phyloP scores from a whole-genome alignment of 2,113 vertebrate genomes.

The Tragelaphus strepsiceros region DNA sequence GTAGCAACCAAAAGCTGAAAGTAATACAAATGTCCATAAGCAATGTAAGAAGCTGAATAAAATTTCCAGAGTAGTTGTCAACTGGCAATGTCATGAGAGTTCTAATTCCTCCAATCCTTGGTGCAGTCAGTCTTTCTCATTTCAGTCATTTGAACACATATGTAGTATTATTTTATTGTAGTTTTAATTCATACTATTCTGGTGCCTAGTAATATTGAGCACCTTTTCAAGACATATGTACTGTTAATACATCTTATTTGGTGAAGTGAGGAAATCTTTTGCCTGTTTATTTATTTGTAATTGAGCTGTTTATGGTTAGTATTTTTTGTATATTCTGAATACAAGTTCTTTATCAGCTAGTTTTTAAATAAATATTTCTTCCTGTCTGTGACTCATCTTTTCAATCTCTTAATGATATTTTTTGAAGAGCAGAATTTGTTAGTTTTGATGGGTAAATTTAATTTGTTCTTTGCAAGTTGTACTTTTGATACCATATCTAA shows the following conservation, averaged over 20 bases:
- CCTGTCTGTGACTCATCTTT: background rate
- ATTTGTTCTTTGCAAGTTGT: background rate
- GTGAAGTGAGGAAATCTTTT: background rate
- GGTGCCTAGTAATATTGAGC: background rate
- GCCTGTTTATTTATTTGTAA: background rate
- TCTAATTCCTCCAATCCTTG: background rate
- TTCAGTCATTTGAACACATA: background rate
- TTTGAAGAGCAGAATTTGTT: background rate
- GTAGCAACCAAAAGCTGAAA: background rate
- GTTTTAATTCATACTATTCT: background rate
- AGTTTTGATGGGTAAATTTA: background rate
- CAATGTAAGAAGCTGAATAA: background rate
- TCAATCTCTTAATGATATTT: background rate
- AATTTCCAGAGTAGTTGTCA: background rate
- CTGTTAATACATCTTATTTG: background rate
- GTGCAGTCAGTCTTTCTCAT: background rate
- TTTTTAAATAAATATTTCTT: background rate
- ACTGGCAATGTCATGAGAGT: background rate
- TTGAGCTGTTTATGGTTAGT: background rate
- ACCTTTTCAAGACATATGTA: background rate
- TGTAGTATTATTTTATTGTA: background rate
- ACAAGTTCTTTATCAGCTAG: background rate
- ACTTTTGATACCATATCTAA: background rate
- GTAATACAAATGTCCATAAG: background rate
- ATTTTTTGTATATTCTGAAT: background rate